Evolutionary conservation across 2,113 vertebrate species (phyloP).

Genomic region (rat (Rattus norvegicus)): DNA sequence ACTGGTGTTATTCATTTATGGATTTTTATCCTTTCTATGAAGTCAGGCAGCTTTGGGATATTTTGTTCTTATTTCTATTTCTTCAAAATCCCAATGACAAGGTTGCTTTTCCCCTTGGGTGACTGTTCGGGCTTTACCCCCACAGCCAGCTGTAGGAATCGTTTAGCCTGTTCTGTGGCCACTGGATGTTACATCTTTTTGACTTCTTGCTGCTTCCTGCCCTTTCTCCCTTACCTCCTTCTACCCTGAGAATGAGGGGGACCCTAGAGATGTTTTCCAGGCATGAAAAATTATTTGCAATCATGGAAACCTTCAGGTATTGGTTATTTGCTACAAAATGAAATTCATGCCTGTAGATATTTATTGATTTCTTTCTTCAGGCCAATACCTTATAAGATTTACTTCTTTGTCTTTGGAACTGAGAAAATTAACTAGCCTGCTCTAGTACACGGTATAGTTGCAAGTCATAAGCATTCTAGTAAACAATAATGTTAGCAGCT

Average conservation of each 20-base stretch:
- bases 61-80: slow-evolving; percentile 28
- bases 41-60: background rate
- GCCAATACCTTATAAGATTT: slow-evolving; percentile 9
- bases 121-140: background rate
- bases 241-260: background rate
- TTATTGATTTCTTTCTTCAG: background rate
- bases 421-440: background rate
- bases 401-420: slow-evolving; percentile 37
- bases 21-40: background rate
- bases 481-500: background rate
- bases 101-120: background rate
- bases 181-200: background rate
- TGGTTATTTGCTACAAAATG: background rate
- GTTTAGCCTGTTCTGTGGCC: background rate
- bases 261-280: background rate
- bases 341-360: background rate
- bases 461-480: background rate
- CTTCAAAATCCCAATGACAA: background rate
- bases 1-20: background rate
- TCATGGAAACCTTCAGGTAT: background rate
- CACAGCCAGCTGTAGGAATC: background rate
- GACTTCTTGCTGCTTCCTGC: background rate
- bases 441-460: background rate
- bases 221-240: accelerated
- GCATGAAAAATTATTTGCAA: slow-evolving; percentile 11